phyloP scores from a whole-genome alignment of 2,113 vertebrate genomes.

The Gymnarchus niloticus region DNA sequence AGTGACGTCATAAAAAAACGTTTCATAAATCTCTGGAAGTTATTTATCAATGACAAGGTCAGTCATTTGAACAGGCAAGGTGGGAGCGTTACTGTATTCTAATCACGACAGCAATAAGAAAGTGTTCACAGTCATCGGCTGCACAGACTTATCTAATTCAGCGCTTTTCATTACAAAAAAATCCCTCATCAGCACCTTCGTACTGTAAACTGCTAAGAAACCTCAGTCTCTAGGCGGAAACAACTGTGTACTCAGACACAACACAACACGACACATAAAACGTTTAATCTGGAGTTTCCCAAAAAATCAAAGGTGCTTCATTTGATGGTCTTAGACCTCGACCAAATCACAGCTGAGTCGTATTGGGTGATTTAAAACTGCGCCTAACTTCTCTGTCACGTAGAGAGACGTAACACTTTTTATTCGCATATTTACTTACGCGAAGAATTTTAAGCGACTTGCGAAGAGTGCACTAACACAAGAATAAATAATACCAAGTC shows the following conservation, averaged over 20 bases:
- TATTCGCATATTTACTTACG: too few relatives aligned
- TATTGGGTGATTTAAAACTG: not conserved
- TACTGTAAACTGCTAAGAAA: slow-evolving; percentile 36
- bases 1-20: not conserved
- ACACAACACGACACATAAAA: not conserved
- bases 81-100: not conserved
- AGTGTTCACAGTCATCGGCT: slow-evolving; percentile 1
- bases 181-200: slow-evolving; percentile 48
- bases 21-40: not conserved
- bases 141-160: slow-evolving; percentile 17
- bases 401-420: too few relatives aligned
- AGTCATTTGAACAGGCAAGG: not conserved
- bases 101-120: not conserved
- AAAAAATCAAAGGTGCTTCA: not conserved
- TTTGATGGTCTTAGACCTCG: not conserved
- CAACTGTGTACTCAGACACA: not conserved
- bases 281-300: not conserved
- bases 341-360: not conserved
- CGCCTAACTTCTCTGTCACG: not conserved
- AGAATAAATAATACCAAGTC: too few relatives aligned
- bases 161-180: slow-evolving; percentile 31
- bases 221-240: slow-evolving; percentile 43
- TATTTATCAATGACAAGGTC: not conserved
- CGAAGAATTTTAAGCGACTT: too few relatives aligned
- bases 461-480: too few relatives aligned